Base-by-base conservation (phyloP, 2,113 vertebrate genomes). In the Neodon shergylaensis region DNA sequence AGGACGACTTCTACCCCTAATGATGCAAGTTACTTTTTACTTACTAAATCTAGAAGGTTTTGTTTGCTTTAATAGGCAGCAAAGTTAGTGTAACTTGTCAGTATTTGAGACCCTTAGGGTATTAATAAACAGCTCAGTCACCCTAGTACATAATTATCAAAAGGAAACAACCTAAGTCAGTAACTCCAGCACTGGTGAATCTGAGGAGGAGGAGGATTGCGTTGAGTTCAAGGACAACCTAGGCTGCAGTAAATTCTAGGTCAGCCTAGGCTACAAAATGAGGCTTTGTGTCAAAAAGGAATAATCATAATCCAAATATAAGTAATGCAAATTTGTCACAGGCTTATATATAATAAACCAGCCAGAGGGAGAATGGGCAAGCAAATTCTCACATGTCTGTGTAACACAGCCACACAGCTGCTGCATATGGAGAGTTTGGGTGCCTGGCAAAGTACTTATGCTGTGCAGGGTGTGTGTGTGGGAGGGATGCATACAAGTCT, bases 21-120 rank as follows among this genome's bases (percentile, higher is more conserved):
- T 74, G 65, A 87, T 90, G 14, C 28, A 83, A 61, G 7, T 73
- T 52, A 90, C 54, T 83, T 81, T 91, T 92, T n/a, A 86, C n/a
- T 92, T 94, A 47, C 61, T 54, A 95, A 83, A 66, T 83, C 87
- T 74, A 91, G 78, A 74, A 94, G n/a, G 7, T 77, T 85, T 84
- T 88, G n/a, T 85, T 95, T 92, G 58, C 66, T 88, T 96, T 95
- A 91, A 66, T 84, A 78, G 52, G 94, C 24, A 94, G 90, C 82
- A 84, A 82, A 66, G 63, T 94, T 93, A 84, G 79, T 90, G 21
- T 49, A 84, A 26, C 72, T 94, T 92, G 39, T 42, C 36, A 28
- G 1, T 85, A 66, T 92, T 92, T 95, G 91, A 94, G 31, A 79
- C 16, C 39, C 33, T 77, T 94, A 61, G 81, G 89, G 21, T 94